phyloP scores from a whole-genome alignment of 1,140 invertebrate species.

The Sycobia sp. region DNA sequence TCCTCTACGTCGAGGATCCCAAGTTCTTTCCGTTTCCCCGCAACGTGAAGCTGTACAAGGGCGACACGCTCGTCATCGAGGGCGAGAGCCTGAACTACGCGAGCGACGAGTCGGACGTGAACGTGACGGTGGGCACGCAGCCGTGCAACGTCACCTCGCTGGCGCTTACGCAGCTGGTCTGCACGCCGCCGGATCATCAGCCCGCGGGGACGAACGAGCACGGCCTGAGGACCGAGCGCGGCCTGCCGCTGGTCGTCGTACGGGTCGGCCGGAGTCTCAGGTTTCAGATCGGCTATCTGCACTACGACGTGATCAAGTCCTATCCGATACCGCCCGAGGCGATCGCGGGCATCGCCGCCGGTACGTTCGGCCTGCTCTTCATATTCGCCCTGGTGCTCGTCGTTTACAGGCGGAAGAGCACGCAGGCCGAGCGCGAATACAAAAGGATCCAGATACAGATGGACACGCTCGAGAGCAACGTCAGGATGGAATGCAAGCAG shows the following conservation, averaged over 20 bases:
- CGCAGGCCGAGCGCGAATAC: constrained; percentile 93
- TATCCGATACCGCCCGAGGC: constrained; percentile 87
- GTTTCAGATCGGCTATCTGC: constrained; percentile 85
- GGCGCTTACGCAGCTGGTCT: constrained; percentile 85
- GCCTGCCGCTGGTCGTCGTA: constrained; percentile 87
- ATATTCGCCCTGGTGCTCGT: constrained; percentile 85
- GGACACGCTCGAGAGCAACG: constrained; percentile 98
- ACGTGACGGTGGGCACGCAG: constrained; percentile 87
- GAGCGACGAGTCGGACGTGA: constrained; percentile 90
- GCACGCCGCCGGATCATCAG: constrained; percentile 83
- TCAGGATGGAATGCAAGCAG: constrained; percentile 96
- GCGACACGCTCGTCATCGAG: constrained; percentile 94
- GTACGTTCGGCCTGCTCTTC: constrained; percentile 81
- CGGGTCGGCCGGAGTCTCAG: constrained; percentile 84
- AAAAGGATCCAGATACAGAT: constrained; percentile 98
- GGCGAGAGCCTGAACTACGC: constrained; percentile 90
- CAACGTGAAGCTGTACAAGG: constrained; percentile 87
- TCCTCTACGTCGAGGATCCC: constrained; percentile 92
- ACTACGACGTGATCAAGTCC: constrained; percentile 85
- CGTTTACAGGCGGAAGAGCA: constrained; percentile 88
- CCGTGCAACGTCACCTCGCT: constrained; percentile 93
- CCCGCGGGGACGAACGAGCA: constrained; percentile 87
- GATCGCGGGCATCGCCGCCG: constrained; percentile 82
- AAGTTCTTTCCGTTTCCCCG: constrained; percentile 86
- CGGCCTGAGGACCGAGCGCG: constrained; percentile 75